Percentiles rank a stretch among this genome's conserved stretches.
Conservation (phyloP, 2,888 invertebrate species). For the Hemithea aestivaria region DNA sequence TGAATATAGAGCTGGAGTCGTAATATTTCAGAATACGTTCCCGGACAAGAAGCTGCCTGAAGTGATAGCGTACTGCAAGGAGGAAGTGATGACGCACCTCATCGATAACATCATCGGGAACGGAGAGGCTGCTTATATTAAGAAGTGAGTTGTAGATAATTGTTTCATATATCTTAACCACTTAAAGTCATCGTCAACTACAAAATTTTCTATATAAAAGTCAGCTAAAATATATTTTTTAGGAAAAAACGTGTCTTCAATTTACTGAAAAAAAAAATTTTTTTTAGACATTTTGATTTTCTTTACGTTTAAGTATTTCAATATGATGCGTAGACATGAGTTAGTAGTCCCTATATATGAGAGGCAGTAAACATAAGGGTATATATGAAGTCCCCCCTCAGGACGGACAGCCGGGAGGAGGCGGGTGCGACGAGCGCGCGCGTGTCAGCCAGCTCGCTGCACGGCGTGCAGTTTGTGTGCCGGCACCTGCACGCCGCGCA, state of each 20-base stretch:
- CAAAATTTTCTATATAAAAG: no score
- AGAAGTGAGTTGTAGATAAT: slow-evolving; percentile 40
- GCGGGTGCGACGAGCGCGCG: slow-evolving; percentile 33
- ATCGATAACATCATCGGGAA: slow-evolving; percentile 76
- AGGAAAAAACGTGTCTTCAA: no score
- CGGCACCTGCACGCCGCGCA: slow-evolving; percentile 47
- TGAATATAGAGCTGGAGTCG: no score
- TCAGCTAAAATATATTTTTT: no score
- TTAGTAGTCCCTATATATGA: no score
- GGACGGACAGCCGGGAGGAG: slow-evolving; percentile 44
- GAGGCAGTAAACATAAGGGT: no score
- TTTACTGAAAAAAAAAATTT: no score
- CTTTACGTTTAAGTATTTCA: no score
- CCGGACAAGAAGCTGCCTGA: slow-evolving; percentile 87
- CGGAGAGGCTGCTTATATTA: slow-evolving; percentile 39
- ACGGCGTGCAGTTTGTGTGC: slow-evolving; percentile 37
- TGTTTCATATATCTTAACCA: neutral
- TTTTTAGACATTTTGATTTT: no score
- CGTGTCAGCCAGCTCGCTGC: slow-evolving; percentile 39
- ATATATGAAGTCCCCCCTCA: no score
- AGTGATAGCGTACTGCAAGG: slow-evolving; percentile 89
- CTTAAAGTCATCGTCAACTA: no score
- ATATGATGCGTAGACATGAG: no score
- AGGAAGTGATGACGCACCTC: slow-evolving; percentile 87
- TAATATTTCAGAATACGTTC: slow-evolving; percentile 84